These are phyloP conservation scores for Drosophila micromelanica DNA, from an alignment of 1,140 invertebrate genomes.

Conservation along the genomic window DNA sequence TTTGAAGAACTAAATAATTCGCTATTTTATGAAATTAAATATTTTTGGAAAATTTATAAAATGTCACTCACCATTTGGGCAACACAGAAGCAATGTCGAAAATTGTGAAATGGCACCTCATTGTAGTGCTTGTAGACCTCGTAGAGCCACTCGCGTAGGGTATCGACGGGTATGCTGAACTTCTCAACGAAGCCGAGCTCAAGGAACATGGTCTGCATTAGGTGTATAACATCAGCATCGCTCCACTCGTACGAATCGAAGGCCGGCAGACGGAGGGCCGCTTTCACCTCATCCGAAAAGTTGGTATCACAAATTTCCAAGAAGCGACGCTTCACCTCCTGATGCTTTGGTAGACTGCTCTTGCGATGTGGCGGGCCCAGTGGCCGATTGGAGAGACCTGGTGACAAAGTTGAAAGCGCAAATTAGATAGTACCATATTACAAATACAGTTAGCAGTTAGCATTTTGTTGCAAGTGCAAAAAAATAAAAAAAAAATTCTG, in stretches of 20 bases:
- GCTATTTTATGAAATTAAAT: no score
- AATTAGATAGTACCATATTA: slow-evolving; percentile 6
- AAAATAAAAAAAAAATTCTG: neutral
- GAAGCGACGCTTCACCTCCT: slow-evolving; percentile 83
- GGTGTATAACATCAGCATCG: slow-evolving; percentile 92
- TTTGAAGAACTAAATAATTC: no score
- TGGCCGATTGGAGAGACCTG: slow-evolving; percentile 83
- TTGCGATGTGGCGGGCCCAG: slow-evolving; percentile 82
- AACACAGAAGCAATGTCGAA: slow-evolving; percentile 95
- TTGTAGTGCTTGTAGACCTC: slow-evolving; percentile 95
- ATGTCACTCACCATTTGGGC: slow-evolving; percentile 92
- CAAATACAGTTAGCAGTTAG: neutral
- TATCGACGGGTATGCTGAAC: slow-evolving; percentile 91
- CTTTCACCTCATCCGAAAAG: slow-evolving; percentile 83
- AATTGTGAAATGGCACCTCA: slow-evolving; percentile 96
- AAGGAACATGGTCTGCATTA: slow-evolving; percentile 93
- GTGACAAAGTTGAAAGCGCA: slow-evolving; percentile 1
- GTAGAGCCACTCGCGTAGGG: slow-evolving; percentile 90
- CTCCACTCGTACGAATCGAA: slow-evolving; percentile 94
- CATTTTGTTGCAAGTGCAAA: neutral
- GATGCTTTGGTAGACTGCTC: slow-evolving; percentile 84
- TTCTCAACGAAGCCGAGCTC: slow-evolving; percentile 91
- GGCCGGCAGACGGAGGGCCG: slow-evolving; percentile 88
- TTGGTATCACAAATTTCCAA: slow-evolving; percentile 84
- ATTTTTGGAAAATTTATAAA: no score